Base-by-base conservation (phyloP, 2,797 vertebrate species). In the Pseudomugil tenellus region DNA sequence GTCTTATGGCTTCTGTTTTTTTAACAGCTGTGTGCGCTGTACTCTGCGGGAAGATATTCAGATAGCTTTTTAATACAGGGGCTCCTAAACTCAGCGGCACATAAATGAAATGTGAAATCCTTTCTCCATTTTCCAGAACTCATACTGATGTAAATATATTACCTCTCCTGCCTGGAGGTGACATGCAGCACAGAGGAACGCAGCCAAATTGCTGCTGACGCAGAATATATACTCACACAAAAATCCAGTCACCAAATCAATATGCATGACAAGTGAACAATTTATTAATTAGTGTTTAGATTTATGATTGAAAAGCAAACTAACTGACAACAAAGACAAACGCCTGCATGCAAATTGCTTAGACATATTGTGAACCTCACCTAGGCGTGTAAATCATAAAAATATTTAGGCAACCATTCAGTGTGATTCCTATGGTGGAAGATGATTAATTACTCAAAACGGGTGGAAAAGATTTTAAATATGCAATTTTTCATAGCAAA, bases 51-150 rank as follows among this genome's bases (percentile, higher is more conserved):
- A 31, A 34, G 35, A 39, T 67, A 54, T 70, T 16, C 62, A 41
- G 56, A 57, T 65, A 72, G 59, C 58, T 53, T 48, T 46, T 61
- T 49, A 61, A 72, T 53, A 77, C 21, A 9, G 7, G 17, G 35
- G 32, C 19, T 67, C 19, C 62, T 61, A 67, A 54, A 81, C 25
- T 46, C 34, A 65, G 34, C 49, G 70, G 37, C 32, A 49, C 37
- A 64, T 53, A 54, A 71, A 58, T 29, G 32, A 74, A 80, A 74
- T 49, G 46, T 54, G 19, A 63, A 70, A 68, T 68, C 21, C 28
- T 64, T 70, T 70, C 34, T 68, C 35, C n/a, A 6, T 54, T 60
- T 60, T 64, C 63, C 51, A 74, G 63, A 79, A 70, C 32, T 31
- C 39, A 57, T n/a, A 14, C 49, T 23, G 31, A 49, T 68, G 53